A percentile compares a stretch with the other conserved stretches of the same genome.
phyloP scores from a whole-genome alignment of 1,140 invertebrate species.

The Drosophila aff. region DNA sequence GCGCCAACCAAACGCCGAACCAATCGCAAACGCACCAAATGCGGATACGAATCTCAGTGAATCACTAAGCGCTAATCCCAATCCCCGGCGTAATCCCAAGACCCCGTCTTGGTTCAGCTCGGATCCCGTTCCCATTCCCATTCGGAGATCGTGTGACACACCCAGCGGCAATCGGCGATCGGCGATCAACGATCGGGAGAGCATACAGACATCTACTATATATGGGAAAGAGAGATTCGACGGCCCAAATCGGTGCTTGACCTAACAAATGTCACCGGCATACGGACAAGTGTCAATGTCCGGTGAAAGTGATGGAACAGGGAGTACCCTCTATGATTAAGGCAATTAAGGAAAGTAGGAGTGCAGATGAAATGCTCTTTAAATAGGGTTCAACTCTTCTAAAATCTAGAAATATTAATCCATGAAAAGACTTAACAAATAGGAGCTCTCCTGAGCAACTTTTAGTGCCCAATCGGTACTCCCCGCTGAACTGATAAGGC shows the following conservation, averaged over 20 bases:
- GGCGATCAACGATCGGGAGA: conserved; percentile 19
- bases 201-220: not conserved
- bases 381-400: not conserved
- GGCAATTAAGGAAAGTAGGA: too few relatives aligned
- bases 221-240: conserved; percentile 39
- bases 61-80: conserved; percentile 49
- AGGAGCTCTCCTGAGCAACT: not conserved
- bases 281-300: conserved; percentile 49
- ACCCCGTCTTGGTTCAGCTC: conserved; percentile 2
- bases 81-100: conserved; percentile 40
- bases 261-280: conserved; percentile 69
- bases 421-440: not conserved
- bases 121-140: conserved; percentile 16
- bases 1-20: conserved; percentile 68
- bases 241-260: conserved; percentile 74
- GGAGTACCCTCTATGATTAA: conserved; percentile 4
- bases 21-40: conserved; percentile 30
- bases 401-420: not conserved
- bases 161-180: conserved; percentile 29
- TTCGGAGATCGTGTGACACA: conserved; percentile 55
- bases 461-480: not conserved
- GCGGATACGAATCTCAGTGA: conserved; percentile 74
- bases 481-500: conserved; percentile 26
- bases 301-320: conserved; percentile 38
- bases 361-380: not conserved